Conservation (phyloP, 2,797 vertebrate species). For the Galaxias olidus region DNA sequence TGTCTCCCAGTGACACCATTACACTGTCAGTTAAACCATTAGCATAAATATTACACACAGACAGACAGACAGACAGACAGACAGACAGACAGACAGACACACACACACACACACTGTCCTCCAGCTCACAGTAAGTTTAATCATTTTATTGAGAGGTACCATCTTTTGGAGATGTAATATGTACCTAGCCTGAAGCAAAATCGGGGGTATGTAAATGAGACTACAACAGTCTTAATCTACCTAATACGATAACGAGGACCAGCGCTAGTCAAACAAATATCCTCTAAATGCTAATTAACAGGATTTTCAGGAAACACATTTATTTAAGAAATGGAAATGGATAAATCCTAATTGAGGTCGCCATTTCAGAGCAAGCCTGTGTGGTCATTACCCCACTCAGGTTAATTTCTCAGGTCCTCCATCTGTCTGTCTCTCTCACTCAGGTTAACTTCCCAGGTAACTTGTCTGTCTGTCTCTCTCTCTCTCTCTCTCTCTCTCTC, state of each 20-base stretch:
- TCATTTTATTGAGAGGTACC: conserved; percentile 81
- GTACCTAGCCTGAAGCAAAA: conserved; percentile 77
- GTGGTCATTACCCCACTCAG: no score
- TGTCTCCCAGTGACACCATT: conserved; percentile 63
- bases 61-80: no score
- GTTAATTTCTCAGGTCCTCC: no score
- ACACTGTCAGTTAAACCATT: conserved; percentile 69
- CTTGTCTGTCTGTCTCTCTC: neutral
- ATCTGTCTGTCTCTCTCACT: no score
- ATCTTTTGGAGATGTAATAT: conserved; percentile 79
- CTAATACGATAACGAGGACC: conserved; percentile 76
- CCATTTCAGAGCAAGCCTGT: conserved; percentile 53
- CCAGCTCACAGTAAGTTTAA: conserved; percentile 73
- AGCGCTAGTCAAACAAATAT: conserved; percentile 78
- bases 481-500: no score
- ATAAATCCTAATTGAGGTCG: conserved; percentile 73
- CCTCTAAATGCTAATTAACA: conserved; percentile 81
- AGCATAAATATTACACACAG: conserved; percentile 60
- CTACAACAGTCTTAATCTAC: conserved; percentile 81
- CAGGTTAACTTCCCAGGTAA: no score
- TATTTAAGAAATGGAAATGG: conserved; percentile 74
- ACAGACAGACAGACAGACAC: no score
- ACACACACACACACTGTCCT: no score
- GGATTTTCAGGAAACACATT: conserved; percentile 72
- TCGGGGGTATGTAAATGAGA: conserved; percentile 76